phyloP scores from a whole-genome alignment of 2,797 vertebrate species.

The Hoplostethus mediterraneus region DNA sequence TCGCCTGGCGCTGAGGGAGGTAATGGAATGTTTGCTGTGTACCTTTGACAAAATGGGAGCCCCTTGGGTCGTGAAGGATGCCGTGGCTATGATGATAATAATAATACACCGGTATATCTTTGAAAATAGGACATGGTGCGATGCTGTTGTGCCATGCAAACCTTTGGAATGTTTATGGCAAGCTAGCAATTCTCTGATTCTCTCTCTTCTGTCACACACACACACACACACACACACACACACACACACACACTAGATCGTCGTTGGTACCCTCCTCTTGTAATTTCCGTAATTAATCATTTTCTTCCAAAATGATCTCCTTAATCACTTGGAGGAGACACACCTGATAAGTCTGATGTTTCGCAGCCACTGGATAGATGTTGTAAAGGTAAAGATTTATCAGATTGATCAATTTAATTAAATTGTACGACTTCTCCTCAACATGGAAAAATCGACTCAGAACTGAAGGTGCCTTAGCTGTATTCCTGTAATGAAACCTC shows the following conservation, averaged over 20 bases:
- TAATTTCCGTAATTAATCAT: slow-evolving; percentile 62
- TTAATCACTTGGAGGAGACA: slow-evolving; percentile 50
- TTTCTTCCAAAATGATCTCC: slow-evolving; percentile 48
- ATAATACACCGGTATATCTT: slow-evolving; percentile 43
- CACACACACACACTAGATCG: slow-evolving; percentile 11
- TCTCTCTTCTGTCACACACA: background rate
- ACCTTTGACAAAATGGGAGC: slow-evolving; percentile 70
- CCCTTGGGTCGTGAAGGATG: slow-evolving; percentile 69
- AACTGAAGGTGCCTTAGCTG: slow-evolving; percentile 27
- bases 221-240: slow-evolving; percentile 7
- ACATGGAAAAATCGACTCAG: slow-evolving; percentile 29
- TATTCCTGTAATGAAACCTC: slow-evolving; percentile 31
- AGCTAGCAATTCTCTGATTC: background rate
- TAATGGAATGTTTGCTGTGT: slow-evolving; percentile 66
- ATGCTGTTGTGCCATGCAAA: slow-evolving; percentile 28
- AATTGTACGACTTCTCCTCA: slow-evolving; percentile 48
- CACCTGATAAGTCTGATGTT: slow-evolving; percentile 67
- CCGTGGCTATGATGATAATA: slow-evolving; percentile 48
- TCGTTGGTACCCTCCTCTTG: slow-evolving; percentile 22
- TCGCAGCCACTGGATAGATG: slow-evolving; percentile 53
- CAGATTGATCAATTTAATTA: slow-evolving; percentile 76
- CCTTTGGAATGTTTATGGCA: slow-evolving; percentile 2
- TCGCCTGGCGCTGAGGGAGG: slow-evolving; percentile 52
- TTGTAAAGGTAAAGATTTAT: slow-evolving; percentile 66
- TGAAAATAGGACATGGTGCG: slow-evolving; percentile 61